Conservation (phyloP, 2,113 vertebrate species). For the Oostethus manadensis region DNA sequence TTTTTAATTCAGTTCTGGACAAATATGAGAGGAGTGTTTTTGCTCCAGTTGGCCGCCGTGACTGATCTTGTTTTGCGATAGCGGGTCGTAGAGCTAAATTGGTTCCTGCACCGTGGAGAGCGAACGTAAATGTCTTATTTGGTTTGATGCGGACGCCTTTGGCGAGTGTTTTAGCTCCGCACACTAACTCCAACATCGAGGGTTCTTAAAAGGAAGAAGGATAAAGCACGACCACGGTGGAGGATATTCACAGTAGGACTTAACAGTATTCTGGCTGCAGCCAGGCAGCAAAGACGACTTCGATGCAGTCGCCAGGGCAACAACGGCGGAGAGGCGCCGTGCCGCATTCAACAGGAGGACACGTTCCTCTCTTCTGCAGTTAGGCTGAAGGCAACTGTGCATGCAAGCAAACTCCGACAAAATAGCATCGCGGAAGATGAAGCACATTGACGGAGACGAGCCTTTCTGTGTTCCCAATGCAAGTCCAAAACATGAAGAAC, state of each 20-base stretch:
- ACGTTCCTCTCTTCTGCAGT: constrained; percentile 7
- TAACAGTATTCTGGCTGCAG: constrained; percentile 44
- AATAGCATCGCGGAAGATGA: constrained; percentile 29
- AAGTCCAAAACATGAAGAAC: constrained; percentile 48
- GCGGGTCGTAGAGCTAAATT: constrained; percentile 47
- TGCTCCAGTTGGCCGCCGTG: constrained; percentile 46
- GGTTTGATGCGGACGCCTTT: constrained; percentile 47
- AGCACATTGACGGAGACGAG: constrained; percentile 36
- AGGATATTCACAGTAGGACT: constrained; percentile 61
- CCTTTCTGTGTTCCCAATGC: constrained; percentile 48
- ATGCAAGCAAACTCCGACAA: neutral
- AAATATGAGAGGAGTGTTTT: constrained; percentile 10
- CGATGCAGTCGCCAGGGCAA: constrained; percentile 22
- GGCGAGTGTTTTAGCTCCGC: constrained; percentile 35
- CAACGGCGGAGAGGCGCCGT: constrained; percentile 30
- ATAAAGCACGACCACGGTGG: constrained; percentile 29
- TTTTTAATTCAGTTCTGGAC: constrained; percentile 45
- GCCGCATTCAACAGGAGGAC: constrained; percentile 19
- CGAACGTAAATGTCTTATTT: constrained; percentile 60
- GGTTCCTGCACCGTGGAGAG: constrained; percentile 62
- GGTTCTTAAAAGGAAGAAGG: constrained; percentile 21
- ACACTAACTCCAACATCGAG: constrained; percentile 39
- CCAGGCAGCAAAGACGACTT: constrained; percentile 53
- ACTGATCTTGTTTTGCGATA: constrained; percentile 50
- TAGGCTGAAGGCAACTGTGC: neutral